Percentiles rank a stretch among this genome's conserved stretches.
Conservation (phyloP, 2,888 invertebrate species). For the Peribatodes rhomboidaria region DNA sequence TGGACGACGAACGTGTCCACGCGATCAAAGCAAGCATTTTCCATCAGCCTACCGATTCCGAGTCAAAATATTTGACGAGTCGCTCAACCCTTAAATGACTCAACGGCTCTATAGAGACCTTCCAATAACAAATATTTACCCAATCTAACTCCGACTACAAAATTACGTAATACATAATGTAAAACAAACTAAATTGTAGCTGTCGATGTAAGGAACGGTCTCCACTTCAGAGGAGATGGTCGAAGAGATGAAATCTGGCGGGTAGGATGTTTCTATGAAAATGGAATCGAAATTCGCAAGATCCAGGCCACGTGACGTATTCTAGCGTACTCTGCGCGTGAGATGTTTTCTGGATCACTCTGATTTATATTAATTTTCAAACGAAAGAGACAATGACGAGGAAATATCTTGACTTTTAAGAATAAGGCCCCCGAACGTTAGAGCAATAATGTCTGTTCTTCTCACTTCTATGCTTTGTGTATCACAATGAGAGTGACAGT, state of each 20-base stretch:
- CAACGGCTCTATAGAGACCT: constrained; percentile 25
- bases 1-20: constrained; percentile 7
- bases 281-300: too few relatives aligned
- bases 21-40: constrained; percentile 13
- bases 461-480: too few relatives aligned
- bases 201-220: constrained; percentile 37
- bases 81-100: constrained; percentile 12
- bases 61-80: constrained; percentile 17
- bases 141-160: constrained; percentile 26
- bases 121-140: constrained; percentile 30
- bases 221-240: background rate
- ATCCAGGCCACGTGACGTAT: too few relatives aligned
- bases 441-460: too few relatives aligned
- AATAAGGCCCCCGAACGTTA: too few relatives aligned
- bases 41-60: background rate
- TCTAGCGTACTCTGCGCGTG: too few relatives aligned
- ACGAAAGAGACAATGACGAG: too few relatives aligned
- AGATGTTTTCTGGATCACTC: too few relatives aligned
- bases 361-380: too few relatives aligned
- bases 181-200: constrained; percentile 38
- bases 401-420: too few relatives aligned
- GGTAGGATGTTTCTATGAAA: too few relatives aligned
- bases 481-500: too few relatives aligned
- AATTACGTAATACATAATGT: constrained; percentile 34
- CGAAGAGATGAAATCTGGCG: background rate